Evolutionary conservation across 2,113 vertebrate species (phyloP).

Genomic region (Xenotilapia caudafasciata): DNA sequence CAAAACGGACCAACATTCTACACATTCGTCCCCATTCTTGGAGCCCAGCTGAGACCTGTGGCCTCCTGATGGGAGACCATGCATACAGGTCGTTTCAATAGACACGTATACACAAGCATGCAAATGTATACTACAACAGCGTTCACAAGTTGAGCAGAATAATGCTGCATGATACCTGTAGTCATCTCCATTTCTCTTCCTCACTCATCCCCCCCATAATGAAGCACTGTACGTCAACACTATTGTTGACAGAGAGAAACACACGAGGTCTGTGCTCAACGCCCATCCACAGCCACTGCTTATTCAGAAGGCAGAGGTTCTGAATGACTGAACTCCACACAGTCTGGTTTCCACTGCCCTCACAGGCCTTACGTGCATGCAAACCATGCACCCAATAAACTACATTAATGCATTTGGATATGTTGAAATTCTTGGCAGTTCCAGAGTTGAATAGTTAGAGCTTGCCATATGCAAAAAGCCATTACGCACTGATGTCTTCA

Average conservation of each 20-base stretch:
- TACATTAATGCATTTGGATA: background rate
- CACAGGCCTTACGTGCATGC: background rate
- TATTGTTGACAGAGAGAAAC: background rate
- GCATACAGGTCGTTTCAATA: background rate
- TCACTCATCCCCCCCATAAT: background rate
- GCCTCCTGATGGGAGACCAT: background rate
- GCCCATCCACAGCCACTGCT: constrained; percentile 21
- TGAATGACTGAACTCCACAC: constrained; percentile 40
- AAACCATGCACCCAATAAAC: background rate
- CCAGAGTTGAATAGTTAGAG: background rate
- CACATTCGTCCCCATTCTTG: background rate
- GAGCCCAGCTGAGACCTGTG: background rate
- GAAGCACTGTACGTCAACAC: background rate
- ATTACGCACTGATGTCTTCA: background rate
- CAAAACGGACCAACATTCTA: constrained; percentile 27
- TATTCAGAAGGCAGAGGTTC: constrained; percentile 26
- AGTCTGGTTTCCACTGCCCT: background rate
- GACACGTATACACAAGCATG: background rate
- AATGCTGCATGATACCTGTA: background rate
- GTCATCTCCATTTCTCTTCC: background rate
- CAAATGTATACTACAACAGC: background rate
- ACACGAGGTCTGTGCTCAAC: background rate
- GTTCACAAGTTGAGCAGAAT: background rate
- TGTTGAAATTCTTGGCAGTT: background rate
- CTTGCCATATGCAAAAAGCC: background rate